A percentile compares a stretch with the other conserved stretches of the same genome.
These are phyloP conservation scores for Pungitius pungitius DNA, from an alignment of 2,113 vertebrate species.

Conservation along the genomic window DNA sequence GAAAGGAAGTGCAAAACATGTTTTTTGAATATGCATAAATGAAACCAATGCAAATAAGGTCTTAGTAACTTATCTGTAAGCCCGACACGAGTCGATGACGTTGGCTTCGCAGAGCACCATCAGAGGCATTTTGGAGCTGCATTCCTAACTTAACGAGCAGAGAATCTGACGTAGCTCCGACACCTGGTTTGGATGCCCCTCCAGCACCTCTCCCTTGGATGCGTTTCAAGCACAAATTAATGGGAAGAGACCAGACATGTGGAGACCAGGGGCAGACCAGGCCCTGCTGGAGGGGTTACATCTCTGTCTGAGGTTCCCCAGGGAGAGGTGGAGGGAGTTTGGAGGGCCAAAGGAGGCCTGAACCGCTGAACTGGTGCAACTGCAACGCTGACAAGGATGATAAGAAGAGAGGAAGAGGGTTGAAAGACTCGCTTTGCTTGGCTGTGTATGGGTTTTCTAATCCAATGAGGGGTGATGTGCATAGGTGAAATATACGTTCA, in stretches of 20 bases:
- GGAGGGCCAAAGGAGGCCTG: background rate
- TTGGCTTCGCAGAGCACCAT: background rate
- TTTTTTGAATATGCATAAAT: background rate
- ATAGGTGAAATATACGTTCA: background rate
- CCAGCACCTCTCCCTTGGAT: conserved; percentile 17
- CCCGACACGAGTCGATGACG: conserved; percentile 4
- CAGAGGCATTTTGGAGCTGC: background rate
- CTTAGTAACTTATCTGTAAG: too few species aligned
- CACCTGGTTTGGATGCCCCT: conserved; percentile 39
- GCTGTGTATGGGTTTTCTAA: conserved; percentile 11
- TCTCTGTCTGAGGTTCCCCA: conserved; percentile 25
- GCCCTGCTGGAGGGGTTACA: conserved; percentile 38
- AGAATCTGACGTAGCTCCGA: conserved; percentile 21
- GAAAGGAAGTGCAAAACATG: background rate
- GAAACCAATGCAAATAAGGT: too few species aligned
- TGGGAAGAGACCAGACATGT: conserved; percentile 26
- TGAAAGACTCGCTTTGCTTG: conserved; percentile 1
- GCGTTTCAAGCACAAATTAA: conserved; percentile 45
- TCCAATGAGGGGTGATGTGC: background rate
- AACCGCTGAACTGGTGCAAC: conserved; percentile 28
- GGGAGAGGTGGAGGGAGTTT: conserved; percentile 20
- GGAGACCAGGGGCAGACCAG: conserved; percentile 17
- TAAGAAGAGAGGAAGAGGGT: conserved; percentile 11
- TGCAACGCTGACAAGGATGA: conserved; percentile 43
- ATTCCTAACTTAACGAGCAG: conserved; percentile 11